Percentiles rank a stretch among this genome's conserved stretches.
These are phyloP conservation scores for Phylloscopus collybita DNA, from an alignment of 2,797 vertebrate species.

Conservation along the genomic window DNA sequence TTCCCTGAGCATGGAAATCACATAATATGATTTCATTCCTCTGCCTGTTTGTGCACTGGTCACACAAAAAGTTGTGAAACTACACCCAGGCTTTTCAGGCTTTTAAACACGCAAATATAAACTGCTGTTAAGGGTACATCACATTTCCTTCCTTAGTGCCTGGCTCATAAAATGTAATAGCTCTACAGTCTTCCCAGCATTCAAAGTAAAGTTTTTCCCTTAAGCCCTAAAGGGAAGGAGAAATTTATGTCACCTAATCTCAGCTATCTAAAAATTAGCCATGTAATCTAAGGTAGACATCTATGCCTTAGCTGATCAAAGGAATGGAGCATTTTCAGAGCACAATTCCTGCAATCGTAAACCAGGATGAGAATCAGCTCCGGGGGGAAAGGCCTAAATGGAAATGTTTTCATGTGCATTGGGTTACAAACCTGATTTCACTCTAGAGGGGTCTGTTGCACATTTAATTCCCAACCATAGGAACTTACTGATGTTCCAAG, in stretches of 20 bases:
- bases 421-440: not conserved
- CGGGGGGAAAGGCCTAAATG: not conserved
- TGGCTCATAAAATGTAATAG: not conserved
- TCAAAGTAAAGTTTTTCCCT: constrained; percentile 5
- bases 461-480: not conserved
- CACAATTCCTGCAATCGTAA: not conserved
- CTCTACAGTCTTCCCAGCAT: not conserved
- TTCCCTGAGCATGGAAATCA: not conserved
- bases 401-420: not conserved
- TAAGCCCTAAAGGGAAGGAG: not conserved
- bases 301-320: not conserved
- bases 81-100: constrained; percentile 10
- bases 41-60: not conserved
- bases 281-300: not conserved
- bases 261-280: constrained; percentile 20
- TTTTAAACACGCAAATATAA: constrained; percentile 33
- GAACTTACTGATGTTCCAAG: not conserved
- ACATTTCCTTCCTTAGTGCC: not conserved
- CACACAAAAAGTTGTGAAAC: constrained; percentile 10
- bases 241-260: constrained; percentile 24
- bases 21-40: not conserved
- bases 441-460: not conserved
- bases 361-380: not conserved
- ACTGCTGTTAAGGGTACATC: constrained; percentile 14
- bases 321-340: not conserved